Conservation (phyloP, 2,888 invertebrate genomes). For the Silvanus unidentatus region DNA sequence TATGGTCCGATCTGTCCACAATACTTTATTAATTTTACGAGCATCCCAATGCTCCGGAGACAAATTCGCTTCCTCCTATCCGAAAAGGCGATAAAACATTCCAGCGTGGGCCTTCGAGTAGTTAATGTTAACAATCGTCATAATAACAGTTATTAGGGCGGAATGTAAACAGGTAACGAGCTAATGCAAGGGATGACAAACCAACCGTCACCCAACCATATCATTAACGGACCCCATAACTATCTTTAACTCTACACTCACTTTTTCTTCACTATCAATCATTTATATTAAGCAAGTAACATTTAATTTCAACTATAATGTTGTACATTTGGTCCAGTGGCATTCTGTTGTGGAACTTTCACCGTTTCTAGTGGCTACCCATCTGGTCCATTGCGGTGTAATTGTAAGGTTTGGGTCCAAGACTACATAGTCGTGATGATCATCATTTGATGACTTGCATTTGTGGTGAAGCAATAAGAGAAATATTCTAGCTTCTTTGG, state of each 20-base stretch:
- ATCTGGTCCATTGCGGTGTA: slow-evolving; percentile 26
- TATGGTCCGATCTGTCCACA: slow-evolving; percentile 22
- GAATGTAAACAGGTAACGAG: slow-evolving; percentile 29
- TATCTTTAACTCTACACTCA: slow-evolving; percentile 21
- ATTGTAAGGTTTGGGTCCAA: slow-evolving; percentile 32
- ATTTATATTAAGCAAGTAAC: slow-evolving; percentile 32
- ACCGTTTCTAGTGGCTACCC: slow-evolving; percentile 7
- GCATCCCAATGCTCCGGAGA: no score
- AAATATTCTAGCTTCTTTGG: slow-evolving; percentile 22
- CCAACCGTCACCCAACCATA: slow-evolving; percentile 28
- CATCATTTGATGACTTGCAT: slow-evolving; percentile 33
- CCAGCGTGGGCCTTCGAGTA: neutral
- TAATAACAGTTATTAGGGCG: slow-evolving; percentile 16
- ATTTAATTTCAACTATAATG: slow-evolving; percentile 29
- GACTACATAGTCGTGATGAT: slow-evolving; percentile 27
- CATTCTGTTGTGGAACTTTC: neutral
- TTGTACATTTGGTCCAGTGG: slow-evolving; percentile 20
- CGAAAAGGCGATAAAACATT: no score
- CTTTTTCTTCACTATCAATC: slow-evolving; percentile 29
- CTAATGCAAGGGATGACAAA: slow-evolving; percentile 31
- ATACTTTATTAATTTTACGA: slow-evolving; percentile 2
- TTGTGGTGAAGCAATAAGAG: slow-evolving; percentile 26
- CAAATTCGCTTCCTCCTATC: no score
- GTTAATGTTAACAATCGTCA: neutral
- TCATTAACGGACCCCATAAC: slow-evolving; percentile 26